phyloP scores from a whole-genome alignment of 2,888 invertebrate species.

The Aspidapion aeneum region DNA sequence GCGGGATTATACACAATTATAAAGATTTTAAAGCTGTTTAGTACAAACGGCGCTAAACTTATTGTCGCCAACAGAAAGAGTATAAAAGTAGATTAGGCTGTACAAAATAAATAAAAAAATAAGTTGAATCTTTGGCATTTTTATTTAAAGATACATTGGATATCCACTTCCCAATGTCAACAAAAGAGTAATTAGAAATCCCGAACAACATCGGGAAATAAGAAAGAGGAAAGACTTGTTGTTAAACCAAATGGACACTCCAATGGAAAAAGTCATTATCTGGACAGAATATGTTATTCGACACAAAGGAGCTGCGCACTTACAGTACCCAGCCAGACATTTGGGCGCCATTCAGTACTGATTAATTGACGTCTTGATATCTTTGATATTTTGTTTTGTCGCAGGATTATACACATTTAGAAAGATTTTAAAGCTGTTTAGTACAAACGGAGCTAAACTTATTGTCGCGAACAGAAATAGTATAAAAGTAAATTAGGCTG shows the following conservation, averaged over 20 bases:
- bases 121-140: too few relatives aligned
- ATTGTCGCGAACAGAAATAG: slow-evolving; percentile 36
- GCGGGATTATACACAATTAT: slow-evolving; percentile 43
- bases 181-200: slow-evolving; percentile 67
- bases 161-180: too few relatives aligned
- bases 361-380: slow-evolving; percentile 56
- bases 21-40: slow-evolving; percentile 47
- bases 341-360: slow-evolving; percentile 66
- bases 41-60: slow-evolving; percentile 42
- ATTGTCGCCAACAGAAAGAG: slow-evolving; percentile 36
- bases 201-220: slow-evolving; percentile 59
- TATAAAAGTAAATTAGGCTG: slow-evolving; percentile 39
- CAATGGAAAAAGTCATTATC: slow-evolving; percentile 73
- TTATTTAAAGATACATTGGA: too few relatives aligned
- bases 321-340: slow-evolving; percentile 71
- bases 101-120: slow-evolving; percentile 5
- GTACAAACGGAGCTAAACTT: slow-evolving; percentile 42
- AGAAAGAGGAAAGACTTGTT: slow-evolving; percentile 63
- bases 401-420: slow-evolving; percentile 43
- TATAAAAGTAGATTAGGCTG: slow-evolving; percentile 39
- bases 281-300: slow-evolving; percentile 86
- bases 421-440: slow-evolving; percentile 47
- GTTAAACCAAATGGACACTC: slow-evolving; percentile 71
- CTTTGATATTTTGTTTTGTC: slow-evolving; percentile 44
- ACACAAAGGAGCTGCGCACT: slow-evolving; percentile 75